Conservation (phyloP, 1,140 invertebrate genomes). For the Helicoverpa zea region DNA sequence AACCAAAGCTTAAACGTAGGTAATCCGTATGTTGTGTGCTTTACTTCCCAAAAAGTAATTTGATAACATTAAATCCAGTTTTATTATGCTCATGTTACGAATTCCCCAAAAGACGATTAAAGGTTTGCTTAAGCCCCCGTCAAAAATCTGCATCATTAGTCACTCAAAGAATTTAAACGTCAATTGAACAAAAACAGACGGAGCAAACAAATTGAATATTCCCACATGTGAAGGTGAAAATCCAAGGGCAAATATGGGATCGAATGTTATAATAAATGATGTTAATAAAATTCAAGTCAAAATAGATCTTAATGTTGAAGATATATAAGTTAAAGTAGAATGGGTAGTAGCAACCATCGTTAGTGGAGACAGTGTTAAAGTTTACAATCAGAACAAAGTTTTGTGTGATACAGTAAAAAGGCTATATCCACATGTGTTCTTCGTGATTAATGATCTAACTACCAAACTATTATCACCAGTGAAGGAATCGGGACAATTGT, state of each 20-base stretch:
- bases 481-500: conserved; percentile 74
- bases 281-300: conserved; percentile 50
- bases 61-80: conserved; percentile 13
- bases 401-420: conserved; percentile 75
- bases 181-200: conserved; percentile 85
- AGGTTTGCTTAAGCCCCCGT: conserved; percentile 68
- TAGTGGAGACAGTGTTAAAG: conserved; percentile 69
- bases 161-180: conserved; percentile 77
- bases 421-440: conserved; percentile 78
- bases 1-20: background rate
- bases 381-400: conserved; percentile 79
- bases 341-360: conserved; percentile 58
- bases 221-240: conserved; percentile 85
- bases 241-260: conserved; percentile 83
- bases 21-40: background rate
- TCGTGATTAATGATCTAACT: conserved; percentile 82
- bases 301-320: conserved; percentile 50
- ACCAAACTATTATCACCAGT: conserved; percentile 75
- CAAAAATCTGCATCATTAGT: conserved; percentile 78
- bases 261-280: conserved; percentile 77
- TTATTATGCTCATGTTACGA: conserved; percentile 10
- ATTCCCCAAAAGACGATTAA: conserved; percentile 31
- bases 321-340: conserved; percentile 55
- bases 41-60: background rate
- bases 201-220: conserved; percentile 84